phyloP scores from a whole-genome alignment of 2,888 invertebrate species.

The Oasisia sp. region DNA sequence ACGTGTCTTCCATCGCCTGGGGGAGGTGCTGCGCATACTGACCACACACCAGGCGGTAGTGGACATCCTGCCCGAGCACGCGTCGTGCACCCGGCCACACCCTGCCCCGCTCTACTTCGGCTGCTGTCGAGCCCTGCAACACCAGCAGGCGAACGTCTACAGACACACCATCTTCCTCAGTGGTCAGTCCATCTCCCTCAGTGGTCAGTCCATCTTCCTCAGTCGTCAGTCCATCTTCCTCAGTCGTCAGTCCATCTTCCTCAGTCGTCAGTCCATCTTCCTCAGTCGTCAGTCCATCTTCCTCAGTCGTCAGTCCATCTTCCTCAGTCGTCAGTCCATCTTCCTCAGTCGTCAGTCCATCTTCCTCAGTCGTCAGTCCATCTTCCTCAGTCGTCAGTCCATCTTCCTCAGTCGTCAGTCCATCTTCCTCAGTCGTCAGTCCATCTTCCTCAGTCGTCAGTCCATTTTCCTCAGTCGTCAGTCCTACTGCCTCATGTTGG shows the following conservation, averaged over 20 bases:
- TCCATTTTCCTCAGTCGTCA: too few relatives aligned
- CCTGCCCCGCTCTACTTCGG: not conserved
- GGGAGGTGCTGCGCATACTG: not conserved
- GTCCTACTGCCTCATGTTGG: too few relatives aligned
- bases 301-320: too few relatives aligned
- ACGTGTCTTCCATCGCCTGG: not conserved
- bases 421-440: not conserved
- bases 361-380: not conserved
- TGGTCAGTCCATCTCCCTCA: too few relatives aligned
- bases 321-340: too few relatives aligned
- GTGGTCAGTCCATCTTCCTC: too few relatives aligned
- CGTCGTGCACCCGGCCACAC: not conserved
- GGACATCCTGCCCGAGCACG: slow-evolving; percentile 4
- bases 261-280: too few relatives aligned
- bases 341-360: too few relatives aligned
- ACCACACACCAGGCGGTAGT: not conserved
- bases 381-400: not conserved
- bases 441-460: too few relatives aligned
- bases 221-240: too few relatives aligned
- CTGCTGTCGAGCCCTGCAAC: not conserved
- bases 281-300: too few relatives aligned
- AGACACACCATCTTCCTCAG: not conserved
- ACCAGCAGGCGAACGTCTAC: not conserved
- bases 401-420: not conserved
- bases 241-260: too few relatives aligned